Evolutionary conservation across 2,113 vertebrate species (phyloP).

Genomic region (Rafetus swinhoei): DNA sequence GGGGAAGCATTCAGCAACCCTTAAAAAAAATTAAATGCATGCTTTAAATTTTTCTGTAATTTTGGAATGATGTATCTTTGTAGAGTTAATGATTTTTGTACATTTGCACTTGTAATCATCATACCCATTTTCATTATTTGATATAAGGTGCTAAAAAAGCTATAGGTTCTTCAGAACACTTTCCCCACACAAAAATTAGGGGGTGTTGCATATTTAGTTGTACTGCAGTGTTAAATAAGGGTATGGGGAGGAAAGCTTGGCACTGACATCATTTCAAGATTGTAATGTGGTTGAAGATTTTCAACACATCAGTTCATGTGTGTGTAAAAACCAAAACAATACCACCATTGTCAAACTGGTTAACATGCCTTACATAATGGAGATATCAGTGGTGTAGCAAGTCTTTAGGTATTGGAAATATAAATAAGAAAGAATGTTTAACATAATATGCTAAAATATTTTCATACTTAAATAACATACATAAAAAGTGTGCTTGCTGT

Average conservation of each 20-base stretch:
- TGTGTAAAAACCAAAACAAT: slow-evolving; percentile 78
- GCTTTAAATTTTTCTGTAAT: slow-evolving; percentile 89
- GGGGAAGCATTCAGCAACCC: slow-evolving; percentile 85
- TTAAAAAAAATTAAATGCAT: slow-evolving; percentile 87
- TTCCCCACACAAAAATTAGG: slow-evolving; percentile 66
- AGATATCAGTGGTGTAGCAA: slow-evolving; percentile 80
- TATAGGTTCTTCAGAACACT: slow-evolving; percentile 81
- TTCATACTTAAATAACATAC: slow-evolving; percentile 90
- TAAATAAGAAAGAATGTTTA: slow-evolving; percentile 88
- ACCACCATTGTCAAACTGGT: slow-evolving; percentile 74
- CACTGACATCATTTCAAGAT: slow-evolving; percentile 69
- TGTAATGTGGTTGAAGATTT: slow-evolving; percentile 75
- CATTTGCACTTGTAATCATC: slow-evolving; percentile 95
- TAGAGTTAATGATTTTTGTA: slow-evolving; percentile 95
- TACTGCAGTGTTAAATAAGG: slow-evolving; percentile 53
- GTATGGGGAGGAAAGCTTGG: slow-evolving; percentile 63
- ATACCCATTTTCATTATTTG: slow-evolving; percentile 86
- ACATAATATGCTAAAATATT: slow-evolving; percentile 89
- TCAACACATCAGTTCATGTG: slow-evolving; percentile 72
- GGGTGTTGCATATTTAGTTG: slow-evolving; percentile 62
- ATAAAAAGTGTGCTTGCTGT: slow-evolving; percentile 85
- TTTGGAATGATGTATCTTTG: slow-evolving; percentile 89
- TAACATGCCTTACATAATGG: slow-evolving; percentile 85
- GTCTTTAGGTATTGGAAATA: slow-evolving; percentile 84
- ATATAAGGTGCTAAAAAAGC: slow-evolving; percentile 87